Conservation (phyloP, 2,797 vertebrate genomes). For the Parauchenoglanis punctatus region DNA sequence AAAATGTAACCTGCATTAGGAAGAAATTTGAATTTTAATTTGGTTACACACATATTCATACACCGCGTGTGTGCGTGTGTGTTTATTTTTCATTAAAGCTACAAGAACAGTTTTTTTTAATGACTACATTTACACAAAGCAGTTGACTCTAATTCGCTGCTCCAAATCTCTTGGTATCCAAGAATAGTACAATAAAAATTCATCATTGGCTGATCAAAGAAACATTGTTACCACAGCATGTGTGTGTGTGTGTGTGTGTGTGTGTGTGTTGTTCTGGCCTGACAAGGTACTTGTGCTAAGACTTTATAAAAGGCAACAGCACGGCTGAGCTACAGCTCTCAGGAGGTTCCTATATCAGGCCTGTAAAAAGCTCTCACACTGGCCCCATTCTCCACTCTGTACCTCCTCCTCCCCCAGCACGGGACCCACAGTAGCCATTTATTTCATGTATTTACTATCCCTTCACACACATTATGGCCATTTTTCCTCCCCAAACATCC, state of each 20-base stretch:
- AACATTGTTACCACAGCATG: conserved; percentile 38
- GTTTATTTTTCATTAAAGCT: conserved; percentile 26
- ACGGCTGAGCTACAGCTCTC: conserved; percentile 64
- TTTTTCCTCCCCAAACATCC: conserved; percentile 28
- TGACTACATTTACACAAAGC: conserved; percentile 24
- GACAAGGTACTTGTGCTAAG: conserved; percentile 27
- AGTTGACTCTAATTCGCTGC: conserved; percentile 34
- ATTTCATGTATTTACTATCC: conserved; percentile 47
- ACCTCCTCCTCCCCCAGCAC: conserved; percentile 18
- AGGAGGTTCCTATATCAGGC: conserved; percentile 68
- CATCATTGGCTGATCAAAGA: conserved; percentile 54
- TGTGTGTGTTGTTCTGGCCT: conserved; percentile 13
- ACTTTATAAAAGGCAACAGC: conserved; percentile 55
- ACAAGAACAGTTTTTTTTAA: conserved; percentile 13
- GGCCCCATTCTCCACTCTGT: conserved; percentile 58
- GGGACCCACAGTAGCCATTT: conserved; percentile 44
- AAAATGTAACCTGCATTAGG: conserved; percentile 35
- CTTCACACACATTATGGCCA: conserved; percentile 31
- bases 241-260: conserved; percentile 15
- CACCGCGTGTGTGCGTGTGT: background rate
- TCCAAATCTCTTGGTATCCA: conserved; percentile 25
- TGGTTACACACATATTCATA: background rate
- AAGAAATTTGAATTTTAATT: background rate
- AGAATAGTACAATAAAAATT: conserved; percentile 44
- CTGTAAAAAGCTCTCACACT: conserved; percentile 63